phyloP scores from a whole-genome alignment of 2,797 vertebrate genomes.

The Eremophila alpestris region DNA sequence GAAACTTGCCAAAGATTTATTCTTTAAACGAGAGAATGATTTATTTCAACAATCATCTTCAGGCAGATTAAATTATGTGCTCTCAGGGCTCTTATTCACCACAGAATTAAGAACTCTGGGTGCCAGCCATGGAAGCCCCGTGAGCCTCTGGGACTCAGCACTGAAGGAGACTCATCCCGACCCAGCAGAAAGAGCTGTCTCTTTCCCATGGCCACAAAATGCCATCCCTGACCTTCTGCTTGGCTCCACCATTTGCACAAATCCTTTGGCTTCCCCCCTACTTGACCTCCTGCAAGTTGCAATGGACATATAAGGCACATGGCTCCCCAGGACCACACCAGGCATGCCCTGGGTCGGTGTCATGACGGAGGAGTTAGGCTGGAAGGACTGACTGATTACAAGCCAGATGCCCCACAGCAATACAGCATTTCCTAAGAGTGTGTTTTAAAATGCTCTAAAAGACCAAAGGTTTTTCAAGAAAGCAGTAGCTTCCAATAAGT shows the following conservation, averaged over 20 bases:
- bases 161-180: background rate
- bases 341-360: background rate
- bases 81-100: slow-evolving; percentile 53
- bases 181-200: slow-evolving; percentile 27
- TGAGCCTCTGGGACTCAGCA: background rate
- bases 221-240: slow-evolving; percentile 62
- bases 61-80: slow-evolving; percentile 56
- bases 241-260: slow-evolving; percentile 57
- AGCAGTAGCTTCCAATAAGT: background rate
- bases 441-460: slow-evolving; percentile 9
- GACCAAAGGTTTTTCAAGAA: background rate
- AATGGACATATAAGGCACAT: slow-evolving; percentile 58
- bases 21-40: slow-evolving; percentile 62
- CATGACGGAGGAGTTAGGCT: background rate
- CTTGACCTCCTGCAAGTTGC: slow-evolving; percentile 43
- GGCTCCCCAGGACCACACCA: slow-evolving; percentile 17
- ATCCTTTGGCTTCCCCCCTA: slow-evolving; percentile 56
- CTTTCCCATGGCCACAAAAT: slow-evolving; percentile 65
- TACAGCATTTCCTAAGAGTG: background rate
- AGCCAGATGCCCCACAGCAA: slow-evolving; percentile 51
- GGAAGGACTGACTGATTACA: slow-evolving; percentile 4
- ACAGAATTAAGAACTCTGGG: slow-evolving; percentile 51
- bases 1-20: slow-evolving; percentile 41
- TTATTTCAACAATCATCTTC: slow-evolving; percentile 67
- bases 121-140: slow-evolving; percentile 31